These are phyloP conservation scores for Eospalax fontanierii DNA, from an alignment of 2,797 vertebrate genomes.

Conservation along the genomic window DNA sequence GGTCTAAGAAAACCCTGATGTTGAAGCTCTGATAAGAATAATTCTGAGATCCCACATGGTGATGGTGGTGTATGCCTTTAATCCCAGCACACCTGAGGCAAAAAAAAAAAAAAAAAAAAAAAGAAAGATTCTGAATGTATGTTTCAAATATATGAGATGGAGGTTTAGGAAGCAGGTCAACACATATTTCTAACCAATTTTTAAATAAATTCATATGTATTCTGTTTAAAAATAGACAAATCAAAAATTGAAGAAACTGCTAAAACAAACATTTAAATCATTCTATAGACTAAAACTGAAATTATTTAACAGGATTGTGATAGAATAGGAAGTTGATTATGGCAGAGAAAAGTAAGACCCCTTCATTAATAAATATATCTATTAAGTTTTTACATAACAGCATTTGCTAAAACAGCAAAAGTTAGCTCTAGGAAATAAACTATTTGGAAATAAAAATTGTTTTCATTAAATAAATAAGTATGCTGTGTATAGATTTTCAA, in stretches of 20 bases:
- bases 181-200: background rate
- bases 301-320: constrained; percentile 17
- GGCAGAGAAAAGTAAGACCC: background rate
- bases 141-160: background rate
- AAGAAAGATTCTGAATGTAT: constrained; percentile 6
- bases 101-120: too few species aligned
- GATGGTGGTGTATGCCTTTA: too few species aligned
- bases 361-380: background rate
- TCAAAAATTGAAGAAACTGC: constrained; percentile 1
- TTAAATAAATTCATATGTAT: background rate
- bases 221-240: constrained; percentile 5
- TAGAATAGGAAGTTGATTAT: background rate
- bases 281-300: background rate
- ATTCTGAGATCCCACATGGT: too few species aligned
- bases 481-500: background rate
- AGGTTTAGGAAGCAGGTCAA: background rate
- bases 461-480: background rate
- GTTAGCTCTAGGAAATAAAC: constrained; percentile 14
- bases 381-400: background rate
- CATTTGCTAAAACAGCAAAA: constrained; percentile 38
- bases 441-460: background rate
- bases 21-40: background rate
- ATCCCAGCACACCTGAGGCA: too few species aligned
- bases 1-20: background rate
- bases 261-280: background rate